Evolutionary conservation across 2,113 vertebrate species (phyloP).

Genomic region (Tautogolabrus adspersus): DNA sequence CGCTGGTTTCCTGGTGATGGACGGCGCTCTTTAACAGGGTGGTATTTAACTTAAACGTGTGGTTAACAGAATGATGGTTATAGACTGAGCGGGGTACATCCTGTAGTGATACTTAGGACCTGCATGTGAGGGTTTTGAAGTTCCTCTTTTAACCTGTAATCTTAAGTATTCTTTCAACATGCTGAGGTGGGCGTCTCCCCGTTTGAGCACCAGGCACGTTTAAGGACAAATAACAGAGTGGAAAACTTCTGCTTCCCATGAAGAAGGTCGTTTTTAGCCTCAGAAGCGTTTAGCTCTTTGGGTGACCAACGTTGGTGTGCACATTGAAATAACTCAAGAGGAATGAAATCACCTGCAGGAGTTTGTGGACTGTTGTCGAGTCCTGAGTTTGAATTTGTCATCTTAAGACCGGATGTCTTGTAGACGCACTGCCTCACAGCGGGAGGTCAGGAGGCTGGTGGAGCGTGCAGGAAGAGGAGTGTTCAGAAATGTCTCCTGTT

Average conservation of each 20-base stretch:
- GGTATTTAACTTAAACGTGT: conserved; percentile 34
- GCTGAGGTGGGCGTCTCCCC: background rate
- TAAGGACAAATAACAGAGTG: too few relatives aligned
- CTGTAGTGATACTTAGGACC: background rate
- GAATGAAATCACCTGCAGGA: too few relatives aligned
- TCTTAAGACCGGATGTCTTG: too few relatives aligned
- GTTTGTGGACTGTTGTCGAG: background rate
- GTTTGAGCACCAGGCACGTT: background rate
- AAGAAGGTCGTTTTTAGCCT: too few relatives aligned
- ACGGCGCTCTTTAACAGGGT: background rate
- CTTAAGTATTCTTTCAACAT: background rate
- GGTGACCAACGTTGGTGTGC: too few relatives aligned
- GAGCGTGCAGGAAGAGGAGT: too few relatives aligned
- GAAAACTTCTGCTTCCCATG: too few relatives aligned
- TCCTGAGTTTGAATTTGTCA: background rate
- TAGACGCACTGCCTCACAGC: too few relatives aligned
- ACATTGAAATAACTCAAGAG: too few relatives aligned
- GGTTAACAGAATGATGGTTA: background rate
- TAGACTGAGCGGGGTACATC: conserved; percentile 2
- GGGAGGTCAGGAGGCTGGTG: too few relatives aligned
- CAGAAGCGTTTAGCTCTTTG: too few relatives aligned
- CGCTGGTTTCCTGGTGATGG: background rate
- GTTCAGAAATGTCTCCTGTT: too few relatives aligned
- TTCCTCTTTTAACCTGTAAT: background rate
- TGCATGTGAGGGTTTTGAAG: background rate